Percentiles rank a stretch among this genome's conserved stretches.
phyloP scores from a whole-genome alignment of 2,113 vertebrate genomes.

The Nesogale talazaci region DNA sequence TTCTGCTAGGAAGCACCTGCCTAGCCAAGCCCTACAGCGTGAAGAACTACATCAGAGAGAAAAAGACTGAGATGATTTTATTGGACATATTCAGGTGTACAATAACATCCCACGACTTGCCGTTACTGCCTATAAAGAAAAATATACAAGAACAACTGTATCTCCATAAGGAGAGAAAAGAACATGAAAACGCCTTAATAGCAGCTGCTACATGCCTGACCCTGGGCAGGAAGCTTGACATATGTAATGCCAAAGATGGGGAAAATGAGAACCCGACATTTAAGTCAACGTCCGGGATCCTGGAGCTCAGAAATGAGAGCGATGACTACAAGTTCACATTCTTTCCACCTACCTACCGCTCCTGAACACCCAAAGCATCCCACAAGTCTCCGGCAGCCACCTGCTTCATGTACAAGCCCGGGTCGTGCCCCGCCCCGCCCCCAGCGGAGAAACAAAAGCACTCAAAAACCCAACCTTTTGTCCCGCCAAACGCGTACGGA shows the following conservation, averaged over 20 bases:
- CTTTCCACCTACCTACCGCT: neutral
- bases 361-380: no score
- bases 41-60: neutral
- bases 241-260: neutral
- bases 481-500: neutral
- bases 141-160: neutral
- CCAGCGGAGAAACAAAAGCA: neutral
- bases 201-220: neutral
- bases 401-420: neutral
- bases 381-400: neutral
- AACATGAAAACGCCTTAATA: neutral
- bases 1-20: neutral
- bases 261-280: neutral
- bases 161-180: neutral
- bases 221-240: neutral
- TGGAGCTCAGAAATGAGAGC: neutral
- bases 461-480: neutral
- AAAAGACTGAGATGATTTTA: neutral
- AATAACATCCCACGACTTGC: neutral
- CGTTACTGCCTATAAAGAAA: neutral
- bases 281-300: fast-evolving
- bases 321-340: no score
- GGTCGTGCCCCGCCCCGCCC: neutral
- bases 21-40: neutral
- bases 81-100: neutral